Evolutionary conservation across 2,113 vertebrate genomes (phyloP).

Genomic region (Megaptera novaeangliae): DNA sequence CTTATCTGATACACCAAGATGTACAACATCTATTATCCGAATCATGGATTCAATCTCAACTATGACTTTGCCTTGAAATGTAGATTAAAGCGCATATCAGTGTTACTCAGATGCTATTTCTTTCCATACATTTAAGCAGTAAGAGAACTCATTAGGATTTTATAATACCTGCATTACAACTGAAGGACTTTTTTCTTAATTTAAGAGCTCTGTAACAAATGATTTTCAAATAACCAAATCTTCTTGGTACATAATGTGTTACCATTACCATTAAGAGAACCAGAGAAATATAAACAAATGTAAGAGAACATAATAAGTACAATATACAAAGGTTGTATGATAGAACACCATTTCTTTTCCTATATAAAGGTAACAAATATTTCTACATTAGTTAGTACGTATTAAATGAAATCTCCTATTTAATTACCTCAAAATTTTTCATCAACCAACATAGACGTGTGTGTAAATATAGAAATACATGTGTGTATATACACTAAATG

Average conservation of each 20-base stretch:
- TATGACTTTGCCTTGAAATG: conserved; percentile 7
- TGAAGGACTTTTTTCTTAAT: conserved; percentile 15
- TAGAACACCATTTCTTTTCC: neutral
- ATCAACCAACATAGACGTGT: neutral
- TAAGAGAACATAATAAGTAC: neutral
- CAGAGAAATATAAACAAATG: neutral
- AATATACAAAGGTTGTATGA: neutral
- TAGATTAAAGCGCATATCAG: neutral
- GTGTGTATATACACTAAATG: neutral
- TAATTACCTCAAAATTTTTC: neutral
- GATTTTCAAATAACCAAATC: neutral
- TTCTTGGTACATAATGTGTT: neutral
- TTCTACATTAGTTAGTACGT: neutral
- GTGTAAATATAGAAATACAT: neutral
- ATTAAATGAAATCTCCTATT: neutral
- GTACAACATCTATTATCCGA: neutral
- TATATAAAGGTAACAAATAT: neutral
- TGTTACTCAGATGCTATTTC: neutral
- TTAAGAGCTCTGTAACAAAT: conserved; percentile 19
- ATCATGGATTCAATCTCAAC: neutral
- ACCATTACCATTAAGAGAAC: neutral
- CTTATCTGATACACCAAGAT: neutral
- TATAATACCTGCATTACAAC: neutral
- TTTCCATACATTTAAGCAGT: neutral
- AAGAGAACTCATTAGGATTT: conserved; percentile 37